Conservation (phyloP, 2,797 vertebrate species). For the Aselliscus stoliczkanus region DNA sequence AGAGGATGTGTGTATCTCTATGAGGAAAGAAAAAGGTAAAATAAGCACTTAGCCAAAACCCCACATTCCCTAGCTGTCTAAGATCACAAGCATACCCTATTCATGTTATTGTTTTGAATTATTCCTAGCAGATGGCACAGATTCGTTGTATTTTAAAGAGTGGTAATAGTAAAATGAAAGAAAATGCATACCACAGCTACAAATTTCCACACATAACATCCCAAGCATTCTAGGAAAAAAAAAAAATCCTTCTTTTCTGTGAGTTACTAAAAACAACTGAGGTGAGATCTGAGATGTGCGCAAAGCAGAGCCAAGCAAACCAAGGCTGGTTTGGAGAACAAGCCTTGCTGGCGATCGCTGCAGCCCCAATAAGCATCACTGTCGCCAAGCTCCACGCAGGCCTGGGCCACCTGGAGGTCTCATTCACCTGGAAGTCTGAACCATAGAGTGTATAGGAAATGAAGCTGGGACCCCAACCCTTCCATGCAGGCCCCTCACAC, state of each 20-base stretch:
- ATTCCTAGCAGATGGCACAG: neutral
- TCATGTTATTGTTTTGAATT: neutral
- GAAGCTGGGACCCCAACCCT: neutral
- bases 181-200: neutral
- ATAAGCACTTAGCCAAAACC: neutral
- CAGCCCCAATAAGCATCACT: neutral
- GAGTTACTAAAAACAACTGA: neutral
- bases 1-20: neutral
- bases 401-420: neutral
- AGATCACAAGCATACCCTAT: neutral
- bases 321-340: no score
- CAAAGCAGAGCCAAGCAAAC: neutral
- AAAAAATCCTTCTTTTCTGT: neutral
- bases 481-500: neutral
- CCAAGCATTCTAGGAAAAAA: neutral
- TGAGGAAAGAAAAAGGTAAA: neutral
- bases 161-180: neutral
- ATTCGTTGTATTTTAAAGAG: neutral
- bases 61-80: neutral
- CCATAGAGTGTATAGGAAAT: accelerated
- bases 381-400: accelerated
- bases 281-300: neutral
- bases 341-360: accelerated
- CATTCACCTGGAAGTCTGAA: neutral
- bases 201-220: neutral